A percentile compares a stretch with the other conserved stretches of the same genome.
Evolutionary conservation across 2,797 vertebrate genomes (phyloP).

Genomic region (Bradypodion ventrale): DNA sequence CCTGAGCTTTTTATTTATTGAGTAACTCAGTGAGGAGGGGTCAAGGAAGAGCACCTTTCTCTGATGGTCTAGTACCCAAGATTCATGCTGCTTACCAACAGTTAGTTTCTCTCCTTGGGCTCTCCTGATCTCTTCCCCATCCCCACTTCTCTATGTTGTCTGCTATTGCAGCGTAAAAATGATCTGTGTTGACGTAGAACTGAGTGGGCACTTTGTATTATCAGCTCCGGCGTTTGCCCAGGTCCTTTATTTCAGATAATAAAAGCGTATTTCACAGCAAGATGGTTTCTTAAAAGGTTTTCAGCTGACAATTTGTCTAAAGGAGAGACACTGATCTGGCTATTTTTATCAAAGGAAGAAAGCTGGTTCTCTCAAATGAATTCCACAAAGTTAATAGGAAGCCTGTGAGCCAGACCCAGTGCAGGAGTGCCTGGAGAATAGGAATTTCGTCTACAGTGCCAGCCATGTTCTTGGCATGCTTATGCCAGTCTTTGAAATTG

Average conservation of each 20-base stretch:
- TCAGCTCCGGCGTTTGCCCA: slow-evolving; percentile 52
- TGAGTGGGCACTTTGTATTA: slow-evolving; percentile 59
- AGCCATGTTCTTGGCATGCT: not conserved
- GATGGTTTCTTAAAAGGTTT: slow-evolving; percentile 62
- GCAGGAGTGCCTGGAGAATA: not conserved
- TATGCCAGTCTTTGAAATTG: slow-evolving; percentile 1
- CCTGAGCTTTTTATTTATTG: slow-evolving; percentile 24
- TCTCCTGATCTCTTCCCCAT: slow-evolving; percentile 17
- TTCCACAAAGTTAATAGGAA: slow-evolving; percentile 35
- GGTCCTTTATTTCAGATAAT: slow-evolving; percentile 61
- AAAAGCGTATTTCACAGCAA: slow-evolving; percentile 61
- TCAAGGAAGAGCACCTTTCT: not conserved
- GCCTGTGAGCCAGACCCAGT: not conserved
- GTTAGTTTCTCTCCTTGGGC: slow-evolving; percentile 39
- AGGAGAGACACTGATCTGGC: slow-evolving; percentile 39
- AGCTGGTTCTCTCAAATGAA: slow-evolving; percentile 33
- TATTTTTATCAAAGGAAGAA: slow-evolving; percentile 49
- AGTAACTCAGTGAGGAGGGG: slow-evolving; percentile 20
- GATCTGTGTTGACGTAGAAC: slow-evolving; percentile 63
- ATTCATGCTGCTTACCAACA: slow-evolving; percentile 43
- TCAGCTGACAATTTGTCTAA: slow-evolving; percentile 50
- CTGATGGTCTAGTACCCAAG: not conserved
- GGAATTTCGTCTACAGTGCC: not conserved
- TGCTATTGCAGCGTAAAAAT: slow-evolving; percentile 57
- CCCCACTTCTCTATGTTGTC: slow-evolving; percentile 27